Base-by-base conservation (phyloP, 2,113 vertebrate species). In the Etheostoma spectabile region DNA sequence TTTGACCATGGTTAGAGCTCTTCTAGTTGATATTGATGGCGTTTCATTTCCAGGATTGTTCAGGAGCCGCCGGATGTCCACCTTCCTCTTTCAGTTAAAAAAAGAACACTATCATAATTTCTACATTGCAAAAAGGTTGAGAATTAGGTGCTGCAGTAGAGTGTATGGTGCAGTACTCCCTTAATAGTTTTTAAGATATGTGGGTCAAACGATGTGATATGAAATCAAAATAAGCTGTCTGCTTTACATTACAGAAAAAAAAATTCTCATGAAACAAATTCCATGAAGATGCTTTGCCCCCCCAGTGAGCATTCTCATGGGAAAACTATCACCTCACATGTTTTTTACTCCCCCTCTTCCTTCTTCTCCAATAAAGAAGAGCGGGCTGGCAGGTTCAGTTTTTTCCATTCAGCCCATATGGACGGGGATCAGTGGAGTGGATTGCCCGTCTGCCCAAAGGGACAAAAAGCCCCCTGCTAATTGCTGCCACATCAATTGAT, bases 401-500 rank as follows among this genome's bases (percentile, higher is more conserved):
- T 89, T 90, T 92, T 93, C 91, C 91, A 91, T 95, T 95, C 80
- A 91, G 92, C 68, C 61, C 85, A 86, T 94, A 93, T 95, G 94
- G 96, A 96, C 84, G 91, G 95, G 95, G 95, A 95, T 95, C 96
- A 95, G 95, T 96, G 96, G 93, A 96, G 96, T 94, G 94, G 93
- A 92, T 90, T 79, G 92, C 93, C 91, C 88, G 94, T 95, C 95
- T 95, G 84, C 16, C 63, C 89, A 64, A 90, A 95, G 73, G 83
- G 90, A 96, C 96, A 96, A 94, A 96, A 96, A 96, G 96, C 89
- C 90, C 82, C 92, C 82, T 91, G 87, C 95, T 97, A 97, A 97
- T 96, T 96, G 95, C 94, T 94, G 95, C 95, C 95, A 97, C 96
- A 96, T 97, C 95, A 97, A 96, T n/a, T n/a, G n/a, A 96, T 97